Conservation (phyloP, 2,888 invertebrate species). For the Amphipyra berbera region DNA sequence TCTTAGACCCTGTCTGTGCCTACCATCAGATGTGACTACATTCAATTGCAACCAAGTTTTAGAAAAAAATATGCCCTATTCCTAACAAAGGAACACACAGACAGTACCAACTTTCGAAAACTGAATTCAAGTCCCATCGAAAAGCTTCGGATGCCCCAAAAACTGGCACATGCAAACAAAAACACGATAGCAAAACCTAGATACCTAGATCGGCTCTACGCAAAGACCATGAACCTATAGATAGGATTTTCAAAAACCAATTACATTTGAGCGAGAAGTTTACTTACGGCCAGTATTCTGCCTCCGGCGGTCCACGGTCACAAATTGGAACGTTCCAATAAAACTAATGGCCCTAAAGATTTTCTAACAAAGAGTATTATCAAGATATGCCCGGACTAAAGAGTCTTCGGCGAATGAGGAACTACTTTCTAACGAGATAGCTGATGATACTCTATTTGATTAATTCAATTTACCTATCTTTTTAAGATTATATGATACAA, state of each 20-base stretch:
- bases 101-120: constrained; percentile 1
- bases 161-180: constrained; percentile 34
- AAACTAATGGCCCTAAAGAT: constrained; percentile 66
- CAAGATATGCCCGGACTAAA: constrained; percentile 54
- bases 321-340: constrained; percentile 67
- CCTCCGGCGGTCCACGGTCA: constrained; percentile 39
- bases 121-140: constrained; percentile 8
- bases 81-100: background rate
- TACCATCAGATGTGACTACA: too few relatives aligned
- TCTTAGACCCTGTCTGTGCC: too few relatives aligned
- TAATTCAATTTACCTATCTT: constrained; percentile 45
- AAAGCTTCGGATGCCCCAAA: constrained; percentile 11
- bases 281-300: constrained; percentile 32
- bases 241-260: constrained; percentile 59
- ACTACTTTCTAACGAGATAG: constrained; percentile 42
- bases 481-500: background rate
- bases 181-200: constrained; percentile 19
- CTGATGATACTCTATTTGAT: constrained; percentile 56
- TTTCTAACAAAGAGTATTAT: constrained; percentile 66
- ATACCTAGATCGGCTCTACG: constrained; percentile 17
- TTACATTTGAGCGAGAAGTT: constrained; percentile 62
- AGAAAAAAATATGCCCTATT: too few relatives aligned
- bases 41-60: too few relatives aligned
- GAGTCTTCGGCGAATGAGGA: constrained; percentile 42
- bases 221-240: constrained; percentile 27